Base-by-base conservation (phyloP, 2,113 vertebrate genomes). In the Cephalopterus ornatus region DNA sequence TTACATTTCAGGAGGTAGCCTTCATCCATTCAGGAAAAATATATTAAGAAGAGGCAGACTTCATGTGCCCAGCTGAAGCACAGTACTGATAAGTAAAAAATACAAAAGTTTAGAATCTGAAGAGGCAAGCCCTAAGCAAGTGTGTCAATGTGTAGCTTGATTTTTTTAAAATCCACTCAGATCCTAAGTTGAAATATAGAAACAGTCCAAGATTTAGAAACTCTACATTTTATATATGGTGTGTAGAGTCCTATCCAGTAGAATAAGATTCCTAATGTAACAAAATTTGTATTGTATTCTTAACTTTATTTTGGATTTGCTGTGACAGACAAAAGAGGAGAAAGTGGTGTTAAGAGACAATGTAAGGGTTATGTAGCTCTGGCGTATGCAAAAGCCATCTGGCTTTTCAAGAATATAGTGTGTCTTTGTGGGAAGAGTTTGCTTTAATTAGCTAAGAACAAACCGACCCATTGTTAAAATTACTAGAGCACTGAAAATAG, bases 71-170 rank as follows among this genome's bases (percentile, higher is more conserved):
- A 71, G 20, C 12, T 56, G 65, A 71, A 85, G 52, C 14, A 35
- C 0, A 8, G 59, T 44, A 47, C 5, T 21, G 47, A 12, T 8
- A 78, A 74, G 8, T 11, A 55, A 73, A 74, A 5, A 78, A 47
- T 30, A 62, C 3, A 66, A 26, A 75, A 79, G 42, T 86, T 82
- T 52, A 71, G 37, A 75, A 56, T 85, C 6, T 4, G 3, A 67
- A 84, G 82, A 52, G 2, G 0, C 12, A 91, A 52, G 1, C 19
- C 14, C 8, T 59, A 20, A 63, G 10, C 7, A 76, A 85, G 8
- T 85, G 49, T 1, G 1, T 37, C 46, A 75, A 18, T 3, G 1
- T 7, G 2, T 11, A 55, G 1, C 12, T 59, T 41, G 11, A 37
- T 30, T 77, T 88, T 52, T 58, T 52, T 2, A 6, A 65, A 88